A percentile compares a stretch with the other conserved stretches of the same genome.
Evolutionary conservation across 2,888 invertebrate species (phyloP).

Genomic region (Callinectes sapidus): DNA sequence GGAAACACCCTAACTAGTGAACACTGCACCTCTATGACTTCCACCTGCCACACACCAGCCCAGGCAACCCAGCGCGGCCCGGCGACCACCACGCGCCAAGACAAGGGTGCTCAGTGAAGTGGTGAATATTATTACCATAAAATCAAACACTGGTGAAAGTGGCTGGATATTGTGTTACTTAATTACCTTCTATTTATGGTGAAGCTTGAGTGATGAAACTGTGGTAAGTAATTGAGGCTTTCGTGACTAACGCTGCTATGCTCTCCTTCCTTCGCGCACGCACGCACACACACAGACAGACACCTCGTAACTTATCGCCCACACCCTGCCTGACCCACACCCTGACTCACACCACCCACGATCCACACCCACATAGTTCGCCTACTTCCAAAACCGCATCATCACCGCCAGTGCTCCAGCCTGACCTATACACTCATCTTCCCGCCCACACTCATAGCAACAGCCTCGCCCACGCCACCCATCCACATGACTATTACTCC

Average conservation of each 20-base stretch:
- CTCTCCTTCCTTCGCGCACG: neutral
- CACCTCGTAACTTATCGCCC: neutral
- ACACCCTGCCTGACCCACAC: neutral
- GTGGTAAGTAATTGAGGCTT: neutral
- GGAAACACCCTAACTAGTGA: neutral
- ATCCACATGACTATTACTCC: neutral
- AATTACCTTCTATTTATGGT: neutral
- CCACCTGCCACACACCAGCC: neutral
- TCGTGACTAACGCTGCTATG: neutral
- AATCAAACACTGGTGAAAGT: constrained; percentile 1
- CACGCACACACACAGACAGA: constrained; percentile 40
- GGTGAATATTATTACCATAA: neutral
- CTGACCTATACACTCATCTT: neutral
- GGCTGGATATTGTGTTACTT: constrained; percentile 13
- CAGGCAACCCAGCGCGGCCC: neutral
- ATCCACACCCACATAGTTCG: neutral
- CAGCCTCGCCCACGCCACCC: constrained; percentile 31
- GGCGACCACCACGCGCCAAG: neutral
- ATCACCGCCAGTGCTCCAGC: constrained; percentile 15
- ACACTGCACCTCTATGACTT: neutral
- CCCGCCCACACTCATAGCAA: constrained; percentile 19
- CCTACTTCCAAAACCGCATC: neutral
- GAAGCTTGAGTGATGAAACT: neutral
- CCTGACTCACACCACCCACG: neutral
- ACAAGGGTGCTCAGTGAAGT: neutral